These are phyloP conservation scores for Clinocottus analis DNA, from an alignment of 2,113 vertebrate genomes.

Conservation along the genomic window DNA sequence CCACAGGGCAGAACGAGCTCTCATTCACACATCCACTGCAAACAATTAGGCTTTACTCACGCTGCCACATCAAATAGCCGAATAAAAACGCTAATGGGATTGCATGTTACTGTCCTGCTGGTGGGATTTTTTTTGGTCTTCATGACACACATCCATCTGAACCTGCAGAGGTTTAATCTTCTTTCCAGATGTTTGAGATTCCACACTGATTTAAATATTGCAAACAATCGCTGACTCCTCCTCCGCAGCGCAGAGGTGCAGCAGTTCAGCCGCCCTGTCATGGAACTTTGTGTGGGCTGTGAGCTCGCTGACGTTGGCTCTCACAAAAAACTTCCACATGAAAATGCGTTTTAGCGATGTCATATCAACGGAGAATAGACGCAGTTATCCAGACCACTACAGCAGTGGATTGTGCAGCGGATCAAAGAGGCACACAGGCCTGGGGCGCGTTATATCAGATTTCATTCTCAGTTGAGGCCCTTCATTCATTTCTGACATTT, in stretches of 20 bases:
- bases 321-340: constrained; percentile 52
- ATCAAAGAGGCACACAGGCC: constrained; percentile 79
- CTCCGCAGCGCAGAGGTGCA: constrained; percentile 66
- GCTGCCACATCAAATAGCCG: constrained; percentile 60
- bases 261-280: constrained; percentile 57
- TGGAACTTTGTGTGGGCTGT: constrained; percentile 78
- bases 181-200: constrained; percentile 67
- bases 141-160: constrained; percentile 45
- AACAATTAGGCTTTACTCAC: constrained; percentile 49
- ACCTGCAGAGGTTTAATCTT: constrained; percentile 53
- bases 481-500: constrained; percentile 87
- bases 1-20: constrained; percentile 44
- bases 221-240: constrained; percentile 57
- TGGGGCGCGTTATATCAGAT: constrained; percentile 75
- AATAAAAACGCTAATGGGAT: constrained; percentile 40
- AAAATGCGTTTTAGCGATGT: constrained; percentile 74
- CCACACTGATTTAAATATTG: constrained; percentile 42
- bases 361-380: constrained; percentile 71
- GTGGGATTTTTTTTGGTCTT: constrained; percentile 48
- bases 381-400: constrained; percentile 64
- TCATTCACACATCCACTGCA: constrained; percentile 61
- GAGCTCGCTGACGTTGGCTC: constrained; percentile 62
- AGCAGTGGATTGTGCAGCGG: constrained; percentile 70
- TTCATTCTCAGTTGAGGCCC: constrained; percentile 82
- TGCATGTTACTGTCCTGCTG: constrained; percentile 53